These are phyloP conservation scores for Rhinoraja longicauda DNA, from an alignment of 2,797 vertebrate genomes.

Conservation along the genomic window DNA sequence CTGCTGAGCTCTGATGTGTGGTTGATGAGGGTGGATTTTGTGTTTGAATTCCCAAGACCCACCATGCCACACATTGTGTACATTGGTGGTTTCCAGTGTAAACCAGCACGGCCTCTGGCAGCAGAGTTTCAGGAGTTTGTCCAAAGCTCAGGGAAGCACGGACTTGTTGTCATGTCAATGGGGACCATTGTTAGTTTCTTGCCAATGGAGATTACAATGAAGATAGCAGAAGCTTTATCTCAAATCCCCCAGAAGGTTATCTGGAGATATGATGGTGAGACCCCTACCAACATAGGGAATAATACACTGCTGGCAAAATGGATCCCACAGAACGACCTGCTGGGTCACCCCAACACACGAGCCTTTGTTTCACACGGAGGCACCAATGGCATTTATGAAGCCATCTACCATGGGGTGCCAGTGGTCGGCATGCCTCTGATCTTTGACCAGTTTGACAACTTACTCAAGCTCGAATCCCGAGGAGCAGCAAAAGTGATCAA, in stretches of 20 bases:
- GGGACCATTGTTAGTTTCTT: conserved; percentile 48
- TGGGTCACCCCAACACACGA: conserved; percentile 60
- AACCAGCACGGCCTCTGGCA: not conserved
- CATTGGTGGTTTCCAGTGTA: conserved; percentile 4
- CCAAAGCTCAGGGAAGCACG: conserved; percentile 61
- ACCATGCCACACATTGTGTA: conserved; percentile 25
- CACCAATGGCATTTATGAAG: conserved; percentile 18
- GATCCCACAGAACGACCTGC: conserved; percentile 48
- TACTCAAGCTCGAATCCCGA: not conserved
- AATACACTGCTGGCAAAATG: not conserved
- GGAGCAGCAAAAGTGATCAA: conserved; percentile 13
- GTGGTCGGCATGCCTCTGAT: conserved; percentile 57
- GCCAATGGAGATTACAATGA: too few species aligned
- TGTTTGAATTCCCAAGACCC: not conserved
- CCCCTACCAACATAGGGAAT: conserved; percentile 55
- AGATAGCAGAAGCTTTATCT: conserved; percentile 39
- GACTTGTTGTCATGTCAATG: conserved; percentile 56
- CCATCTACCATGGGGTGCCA: conserved; percentile 54
- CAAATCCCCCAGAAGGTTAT: conserved; percentile 51
- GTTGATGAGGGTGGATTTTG: not conserved
- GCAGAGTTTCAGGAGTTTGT: conserved; percentile 54
- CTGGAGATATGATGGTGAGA: conserved; percentile 57
- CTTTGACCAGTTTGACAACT: conserved; percentile 54
- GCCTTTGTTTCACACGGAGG: conserved; percentile 61
- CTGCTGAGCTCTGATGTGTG: not conserved